A percentile compares a stretch with the other conserved stretches of the same genome.
Evolutionary conservation across 2,113 vertebrate species (phyloP).

Genomic region (Leptobrachium ailaonicum): DNA sequence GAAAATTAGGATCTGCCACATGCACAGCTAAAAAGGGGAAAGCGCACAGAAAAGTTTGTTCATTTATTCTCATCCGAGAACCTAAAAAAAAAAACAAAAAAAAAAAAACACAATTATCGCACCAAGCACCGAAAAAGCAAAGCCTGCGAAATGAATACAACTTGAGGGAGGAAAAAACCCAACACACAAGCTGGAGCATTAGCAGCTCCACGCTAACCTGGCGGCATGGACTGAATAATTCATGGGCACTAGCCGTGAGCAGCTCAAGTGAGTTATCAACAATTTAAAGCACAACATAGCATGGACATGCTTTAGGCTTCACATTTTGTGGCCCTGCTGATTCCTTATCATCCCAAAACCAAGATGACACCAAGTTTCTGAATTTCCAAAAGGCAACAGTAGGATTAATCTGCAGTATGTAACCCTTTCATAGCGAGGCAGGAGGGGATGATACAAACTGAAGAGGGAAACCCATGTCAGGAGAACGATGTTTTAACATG

Average conservation of each 20-base stretch:
- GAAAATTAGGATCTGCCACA: no score
- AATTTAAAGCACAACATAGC: not conserved
- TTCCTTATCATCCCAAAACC: not conserved
- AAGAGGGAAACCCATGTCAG: not conserved
- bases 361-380: not conserved
- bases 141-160: not conserved
- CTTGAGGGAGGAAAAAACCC: not conserved
- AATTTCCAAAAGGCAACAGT: not conserved
- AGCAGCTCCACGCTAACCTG: not conserved
- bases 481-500: not conserved
- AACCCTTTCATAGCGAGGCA: no score
- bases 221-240: not conserved
- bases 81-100: no score
- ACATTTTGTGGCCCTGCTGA: not conserved
- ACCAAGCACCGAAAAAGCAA: not conserved
- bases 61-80: no score
- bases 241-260: not conserved
- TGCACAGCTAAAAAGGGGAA: no score
- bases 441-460: not conserved
- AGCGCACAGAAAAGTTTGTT: no score
- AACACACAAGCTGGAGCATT: not conserved
- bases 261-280: slow-evolving; percentile 2
- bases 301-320: not conserved
- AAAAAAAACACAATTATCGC: no score
- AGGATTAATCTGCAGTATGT: not conserved